phyloP scores from a whole-genome alignment of 1,140 invertebrate species.

The Phenacoccus solenopsis region DNA sequence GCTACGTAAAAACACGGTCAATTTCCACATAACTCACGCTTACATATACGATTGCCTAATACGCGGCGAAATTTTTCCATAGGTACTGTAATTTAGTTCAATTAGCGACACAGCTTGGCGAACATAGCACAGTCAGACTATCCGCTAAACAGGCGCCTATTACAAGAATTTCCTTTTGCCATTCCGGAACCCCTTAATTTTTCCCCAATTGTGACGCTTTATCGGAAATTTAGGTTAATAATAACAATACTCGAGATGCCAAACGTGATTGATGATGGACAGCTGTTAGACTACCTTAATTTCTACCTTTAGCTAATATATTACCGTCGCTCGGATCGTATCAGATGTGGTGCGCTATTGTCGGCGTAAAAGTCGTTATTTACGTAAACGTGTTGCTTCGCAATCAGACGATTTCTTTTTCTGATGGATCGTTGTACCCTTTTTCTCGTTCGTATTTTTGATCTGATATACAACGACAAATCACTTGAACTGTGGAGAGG shows the following conservation, averaged over 20 bases:
- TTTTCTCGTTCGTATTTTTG: too few relatives aligned
- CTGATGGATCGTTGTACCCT: too few relatives aligned
- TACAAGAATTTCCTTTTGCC: background rate
- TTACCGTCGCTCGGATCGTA: background rate
- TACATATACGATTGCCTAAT: too few relatives aligned
- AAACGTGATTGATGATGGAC: background rate
- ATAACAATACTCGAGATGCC: background rate
- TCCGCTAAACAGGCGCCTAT: background rate
- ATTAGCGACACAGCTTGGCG: too few relatives aligned
- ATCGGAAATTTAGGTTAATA: conserved; percentile 3
- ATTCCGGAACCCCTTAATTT: background rate
- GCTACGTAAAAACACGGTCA: background rate
- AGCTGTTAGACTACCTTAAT: background rate
- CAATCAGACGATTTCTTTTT: too few relatives aligned
- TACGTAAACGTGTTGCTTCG: background rate
- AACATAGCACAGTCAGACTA: background rate
- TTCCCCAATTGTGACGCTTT: background rate
- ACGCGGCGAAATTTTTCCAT: background rate
- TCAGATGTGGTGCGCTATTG: background rate
- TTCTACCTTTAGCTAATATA: background rate
- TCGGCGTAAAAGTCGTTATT: background rate
- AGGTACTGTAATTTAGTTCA: background rate
- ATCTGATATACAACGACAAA: too few relatives aligned
- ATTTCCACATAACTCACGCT: background rate
- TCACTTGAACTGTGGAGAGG: too few relatives aligned